Percentiles rank a stretch among this genome's conserved stretches.
Conservation (phyloP, 1,140 invertebrate species). For the Drosophila truncata region DNA sequence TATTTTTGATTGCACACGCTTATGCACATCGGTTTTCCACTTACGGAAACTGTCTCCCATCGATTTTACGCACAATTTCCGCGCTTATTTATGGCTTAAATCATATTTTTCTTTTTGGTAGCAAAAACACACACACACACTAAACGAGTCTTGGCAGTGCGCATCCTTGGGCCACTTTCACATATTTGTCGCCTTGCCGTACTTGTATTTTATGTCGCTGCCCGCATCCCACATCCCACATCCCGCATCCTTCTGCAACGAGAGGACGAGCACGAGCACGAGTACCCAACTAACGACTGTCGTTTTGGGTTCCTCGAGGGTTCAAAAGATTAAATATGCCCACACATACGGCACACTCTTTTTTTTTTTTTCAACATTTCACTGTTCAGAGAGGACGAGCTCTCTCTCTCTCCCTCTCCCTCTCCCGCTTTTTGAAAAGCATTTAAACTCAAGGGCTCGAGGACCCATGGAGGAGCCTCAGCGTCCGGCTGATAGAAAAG, state of each 20-base stretch:
- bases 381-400: too few relatives aligned
- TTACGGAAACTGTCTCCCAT: slow-evolving; percentile 21
- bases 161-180: slow-evolving; percentile 5
- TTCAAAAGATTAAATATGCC: slow-evolving; percentile 54
- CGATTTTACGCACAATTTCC: slow-evolving; percentile 55
- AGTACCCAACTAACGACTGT: slow-evolving; percentile 31
- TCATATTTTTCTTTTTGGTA: slow-evolving; percentile 37
- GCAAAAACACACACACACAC: neutral
- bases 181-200: slow-evolving; percentile 4
- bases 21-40: slow-evolving; percentile 33
- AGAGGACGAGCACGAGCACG: slow-evolving; percentile 2
- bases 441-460: slow-evolving; percentile 20
- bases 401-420: neutral
- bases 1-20: slow-evolving; percentile 38
- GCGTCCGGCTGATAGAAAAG: slow-evolving; percentile 2
- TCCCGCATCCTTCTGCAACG: slow-evolving; percentile 17
- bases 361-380: too few relatives aligned
- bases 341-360: slow-evolving; percentile 4
- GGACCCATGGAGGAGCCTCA: too few relatives aligned
- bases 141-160: neutral
- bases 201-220: slow-evolving; percentile 29
- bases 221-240: slow-evolving; percentile 24
- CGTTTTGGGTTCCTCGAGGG: slow-evolving; percentile 30
- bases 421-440: slow-evolving; percentile 13
- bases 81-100: slow-evolving; percentile 54